Evolutionary conservation across 30 jellyfish, hydroid and myxozoan genomes (phyloP).

Genomic region (Cassiopea xamachana): DNA sequence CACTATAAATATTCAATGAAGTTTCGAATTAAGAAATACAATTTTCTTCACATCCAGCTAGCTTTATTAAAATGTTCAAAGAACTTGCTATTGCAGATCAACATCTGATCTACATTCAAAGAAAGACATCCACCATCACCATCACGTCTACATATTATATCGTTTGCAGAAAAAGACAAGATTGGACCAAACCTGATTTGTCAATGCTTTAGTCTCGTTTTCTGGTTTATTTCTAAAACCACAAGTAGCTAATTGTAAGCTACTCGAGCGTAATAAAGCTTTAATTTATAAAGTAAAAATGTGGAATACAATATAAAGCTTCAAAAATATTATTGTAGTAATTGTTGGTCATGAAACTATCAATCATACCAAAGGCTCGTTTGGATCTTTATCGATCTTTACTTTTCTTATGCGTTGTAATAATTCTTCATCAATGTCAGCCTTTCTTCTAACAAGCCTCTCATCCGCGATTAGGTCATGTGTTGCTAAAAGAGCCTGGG

Average conservation of each 20-base stretch:
- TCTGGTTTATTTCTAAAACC: background rate
- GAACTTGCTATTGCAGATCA: background rate
- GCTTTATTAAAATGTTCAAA: background rate
- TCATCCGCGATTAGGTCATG: constrained; percentile 66
- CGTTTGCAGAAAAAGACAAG: background rate
- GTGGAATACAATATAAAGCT: too few relatives aligned
- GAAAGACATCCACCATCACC: background rate
- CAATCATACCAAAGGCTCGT: constrained; percentile 44
- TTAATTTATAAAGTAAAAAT: too few relatives aligned
- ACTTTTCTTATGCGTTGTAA: constrained; percentile 14
- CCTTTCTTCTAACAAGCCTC: constrained; percentile 30
- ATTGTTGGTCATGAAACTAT: background rate
- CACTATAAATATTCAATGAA: too few relatives aligned
- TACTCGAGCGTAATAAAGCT: too few relatives aligned
- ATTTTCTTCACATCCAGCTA: too few relatives aligned
- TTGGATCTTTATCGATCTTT: constrained; percentile 16
- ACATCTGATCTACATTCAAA: background rate
- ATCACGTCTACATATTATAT: background rate
- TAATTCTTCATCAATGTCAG: constrained; percentile 32
- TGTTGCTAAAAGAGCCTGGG: constrained; percentile 49
- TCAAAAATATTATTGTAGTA: too few relatives aligned
- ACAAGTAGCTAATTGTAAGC: background rate
- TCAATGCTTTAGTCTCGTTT: background rate
- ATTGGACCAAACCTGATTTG: background rate
- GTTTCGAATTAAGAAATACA: too few relatives aligned